Conservation (phyloP, 2,888 invertebrate genomes). For the Meteorus cinctellus region DNA sequence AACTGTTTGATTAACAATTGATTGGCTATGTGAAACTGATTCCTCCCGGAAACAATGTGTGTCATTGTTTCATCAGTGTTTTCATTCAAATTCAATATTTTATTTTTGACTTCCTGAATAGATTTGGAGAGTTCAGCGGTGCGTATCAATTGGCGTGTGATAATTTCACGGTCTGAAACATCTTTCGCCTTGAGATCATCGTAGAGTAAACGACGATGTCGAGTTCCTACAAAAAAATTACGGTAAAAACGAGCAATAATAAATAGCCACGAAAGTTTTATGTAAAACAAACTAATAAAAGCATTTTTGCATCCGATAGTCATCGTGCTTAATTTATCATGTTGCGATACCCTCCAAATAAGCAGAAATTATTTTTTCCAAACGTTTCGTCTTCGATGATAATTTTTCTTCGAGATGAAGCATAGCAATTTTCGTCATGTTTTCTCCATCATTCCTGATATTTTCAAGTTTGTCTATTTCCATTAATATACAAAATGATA, state of each 20-base stretch:
- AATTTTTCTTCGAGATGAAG: constrained; percentile 32
- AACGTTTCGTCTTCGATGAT: constrained; percentile 10
- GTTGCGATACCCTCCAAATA: constrained; percentile 30
- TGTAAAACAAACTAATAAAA: not conserved
- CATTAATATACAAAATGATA: not conserved
- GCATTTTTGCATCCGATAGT: not conserved
- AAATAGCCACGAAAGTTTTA: not conserved
- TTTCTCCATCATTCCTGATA: constrained; percentile 40
- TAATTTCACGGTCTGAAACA: constrained; percentile 55
- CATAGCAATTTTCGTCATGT: constrained; percentile 33
- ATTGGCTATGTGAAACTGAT: constrained; percentile 56
- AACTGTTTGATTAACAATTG: constrained; percentile 55
- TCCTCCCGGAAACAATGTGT: constrained; percentile 53
- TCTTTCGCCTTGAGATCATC: constrained; percentile 59
- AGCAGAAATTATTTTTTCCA: constrained; percentile 19
- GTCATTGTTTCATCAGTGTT: constrained; percentile 45
- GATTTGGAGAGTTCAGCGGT: constrained; percentile 53
- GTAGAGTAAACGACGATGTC: constrained; percentile 54
- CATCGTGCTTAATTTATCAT: too few relatives aligned
- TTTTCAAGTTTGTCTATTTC: constrained; percentile 47
- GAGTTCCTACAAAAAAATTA: constrained; percentile 52
- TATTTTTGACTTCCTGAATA: constrained; percentile 55
- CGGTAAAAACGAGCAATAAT: not conserved
- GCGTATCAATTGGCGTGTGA: constrained; percentile 55
- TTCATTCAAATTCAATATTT: constrained; percentile 44